A percentile compares a stretch with the other conserved stretches of the same genome.
Evolutionary conservation across 2,113 vertebrate genomes (phyloP).

Genomic region (Salvelinus alpinus): DNA sequence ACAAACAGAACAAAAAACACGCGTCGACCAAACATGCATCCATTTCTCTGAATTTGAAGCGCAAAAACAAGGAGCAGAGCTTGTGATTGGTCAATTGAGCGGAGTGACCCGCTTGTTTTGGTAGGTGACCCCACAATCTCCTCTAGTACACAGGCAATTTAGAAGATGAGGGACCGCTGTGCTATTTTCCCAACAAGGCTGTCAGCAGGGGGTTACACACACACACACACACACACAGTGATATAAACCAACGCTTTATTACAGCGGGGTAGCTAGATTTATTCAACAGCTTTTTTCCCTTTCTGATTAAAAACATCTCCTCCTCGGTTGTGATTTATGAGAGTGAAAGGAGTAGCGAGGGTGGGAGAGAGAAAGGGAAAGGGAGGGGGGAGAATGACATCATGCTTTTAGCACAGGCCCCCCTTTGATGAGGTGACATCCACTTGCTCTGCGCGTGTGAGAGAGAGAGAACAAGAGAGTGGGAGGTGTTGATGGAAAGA

Average conservation of each 20-base stretch:
- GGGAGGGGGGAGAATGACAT: background rate
- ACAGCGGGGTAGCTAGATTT: constrained; percentile 64
- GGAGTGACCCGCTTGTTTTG: background rate
- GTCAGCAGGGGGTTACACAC: constrained; percentile 3
- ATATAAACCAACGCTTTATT: constrained; percentile 60
- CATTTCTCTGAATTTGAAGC: too few species aligned
- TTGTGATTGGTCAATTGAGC: background rate
- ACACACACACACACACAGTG: constrained; percentile 44
- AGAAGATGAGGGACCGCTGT: background rate
- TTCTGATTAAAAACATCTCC: constrained; percentile 1
- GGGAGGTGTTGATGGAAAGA: background rate
- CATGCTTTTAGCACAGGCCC: background rate
- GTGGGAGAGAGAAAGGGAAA: constrained; percentile 29
- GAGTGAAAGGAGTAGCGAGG: background rate
- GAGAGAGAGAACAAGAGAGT: background rate
- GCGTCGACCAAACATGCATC: background rate
- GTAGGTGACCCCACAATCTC: background rate
- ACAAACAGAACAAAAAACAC: too few species aligned
- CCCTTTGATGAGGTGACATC: background rate
- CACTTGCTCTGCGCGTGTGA: background rate
- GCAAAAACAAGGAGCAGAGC: too few species aligned
- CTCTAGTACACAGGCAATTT: background rate
- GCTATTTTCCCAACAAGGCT: background rate
- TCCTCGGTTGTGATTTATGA: constrained; percentile 2
- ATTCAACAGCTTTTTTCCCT: constrained; percentile 55